Evolutionary conservation across 2,888 invertebrate genomes (phyloP).

Genomic region (Hololepta plana): DNA sequence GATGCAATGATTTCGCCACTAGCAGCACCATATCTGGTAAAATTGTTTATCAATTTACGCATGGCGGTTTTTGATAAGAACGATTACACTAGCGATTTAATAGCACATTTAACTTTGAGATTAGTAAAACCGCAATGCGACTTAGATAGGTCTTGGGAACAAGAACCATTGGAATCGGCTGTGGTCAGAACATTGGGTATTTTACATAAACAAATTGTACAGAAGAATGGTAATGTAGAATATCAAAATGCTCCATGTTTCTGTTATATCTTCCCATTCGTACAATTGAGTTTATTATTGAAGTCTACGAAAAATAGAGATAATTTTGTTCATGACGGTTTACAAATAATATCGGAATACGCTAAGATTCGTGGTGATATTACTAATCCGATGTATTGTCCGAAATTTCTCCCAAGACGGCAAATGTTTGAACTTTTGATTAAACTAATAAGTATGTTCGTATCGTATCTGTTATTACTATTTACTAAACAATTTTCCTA

Average conservation of each 20-base stretch:
- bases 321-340: constrained; percentile 36
- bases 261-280: constrained; percentile 64
- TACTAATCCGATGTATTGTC: no score
- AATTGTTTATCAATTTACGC: constrained; percentile 42
- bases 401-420: constrained; percentile 59
- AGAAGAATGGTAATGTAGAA: constrained; percentile 10
- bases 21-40: constrained; percentile 48
- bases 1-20: constrained; percentile 56
- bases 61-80: constrained; percentile 32
- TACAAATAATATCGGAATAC: constrained; percentile 54
- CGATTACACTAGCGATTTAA: constrained; percentile 29
- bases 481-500: constrained; percentile 15
- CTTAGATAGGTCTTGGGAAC: constrained; percentile 58
- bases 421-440: constrained; percentile 68
- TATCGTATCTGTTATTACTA: constrained; percentile 2
- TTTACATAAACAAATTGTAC: constrained; percentile 5
- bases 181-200: constrained; percentile 28
- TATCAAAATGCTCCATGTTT: constrained; percentile 52
- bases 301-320: constrained; percentile 30
- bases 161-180: constrained; percentile 43
- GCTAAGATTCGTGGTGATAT: constrained; percentile 46
- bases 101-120: constrained; percentile 56
- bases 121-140: constrained; percentile 66
- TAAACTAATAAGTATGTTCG: constrained; percentile 50
- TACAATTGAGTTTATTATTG: constrained; percentile 40